These are phyloP conservation scores for Montipora capricornis DNA, from an alignment of 64 coral and sea anemone species.

Conservation along the genomic window DNA sequence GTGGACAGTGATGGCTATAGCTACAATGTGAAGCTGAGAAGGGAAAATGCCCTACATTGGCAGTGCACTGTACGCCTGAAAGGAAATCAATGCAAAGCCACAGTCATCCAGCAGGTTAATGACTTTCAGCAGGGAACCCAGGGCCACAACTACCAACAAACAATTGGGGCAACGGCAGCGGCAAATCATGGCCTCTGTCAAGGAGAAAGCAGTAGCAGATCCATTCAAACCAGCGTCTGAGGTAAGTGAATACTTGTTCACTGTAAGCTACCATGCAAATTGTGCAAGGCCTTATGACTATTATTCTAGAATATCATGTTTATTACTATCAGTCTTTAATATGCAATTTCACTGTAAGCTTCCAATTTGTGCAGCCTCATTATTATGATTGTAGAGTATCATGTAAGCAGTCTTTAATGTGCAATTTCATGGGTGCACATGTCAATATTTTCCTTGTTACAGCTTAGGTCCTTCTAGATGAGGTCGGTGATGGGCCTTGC, in stretches of 20 bases:
- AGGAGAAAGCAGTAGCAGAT: constrained; percentile 13
- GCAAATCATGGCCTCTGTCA: constrained; percentile 12
- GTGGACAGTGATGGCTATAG: not conserved
- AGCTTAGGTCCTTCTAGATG: not conserved
- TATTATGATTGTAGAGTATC: no score
- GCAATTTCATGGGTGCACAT: no score
- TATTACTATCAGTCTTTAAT: not conserved
- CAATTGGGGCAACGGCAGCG: not conserved
- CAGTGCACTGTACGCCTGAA: not conserved
- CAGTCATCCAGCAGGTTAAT: not conserved
- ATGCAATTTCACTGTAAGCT: not conserved
- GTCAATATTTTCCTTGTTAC: not conserved
- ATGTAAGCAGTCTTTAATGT: no score
- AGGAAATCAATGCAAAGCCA: not conserved
- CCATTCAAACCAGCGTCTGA: constrained; percentile 27
- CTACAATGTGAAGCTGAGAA: not conserved
- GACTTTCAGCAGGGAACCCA: not conserved
- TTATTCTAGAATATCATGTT: not conserved
- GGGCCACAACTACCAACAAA: not conserved
- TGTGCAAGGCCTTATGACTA: not conserved
- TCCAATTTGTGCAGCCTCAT: not conserved
- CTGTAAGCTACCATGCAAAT: no score
- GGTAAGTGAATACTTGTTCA: not conserved
- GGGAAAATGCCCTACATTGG: not conserved
- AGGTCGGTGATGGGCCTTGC: no score